phyloP scores from a whole-genome alignment of 2,797 vertebrate species.

The Cossypha caffra region DNA sequence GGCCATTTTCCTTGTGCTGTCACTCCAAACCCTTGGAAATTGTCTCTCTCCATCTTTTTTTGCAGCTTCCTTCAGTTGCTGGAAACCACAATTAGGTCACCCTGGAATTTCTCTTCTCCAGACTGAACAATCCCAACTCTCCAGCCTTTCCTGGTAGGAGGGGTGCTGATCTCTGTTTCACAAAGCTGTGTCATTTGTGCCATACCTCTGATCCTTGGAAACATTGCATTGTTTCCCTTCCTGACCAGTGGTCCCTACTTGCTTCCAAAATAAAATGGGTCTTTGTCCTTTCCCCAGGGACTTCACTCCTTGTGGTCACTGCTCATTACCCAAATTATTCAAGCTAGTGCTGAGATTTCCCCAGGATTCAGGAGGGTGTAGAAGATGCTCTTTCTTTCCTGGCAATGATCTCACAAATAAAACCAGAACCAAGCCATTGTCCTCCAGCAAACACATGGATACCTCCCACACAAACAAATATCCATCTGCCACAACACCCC shows the following conservation, averaged over 20 bases:
- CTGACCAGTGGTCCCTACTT: neutral
- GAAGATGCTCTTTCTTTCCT: accelerated
- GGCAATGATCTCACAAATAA: neutral
- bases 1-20: neutral
- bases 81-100: neutral
- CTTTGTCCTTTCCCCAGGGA: neutral
- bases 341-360: neutral
- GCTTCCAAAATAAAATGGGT: neutral
- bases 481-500: neutral
- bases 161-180: neutral
- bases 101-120: neutral
- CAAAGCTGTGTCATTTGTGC: neutral
- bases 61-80: neutral
- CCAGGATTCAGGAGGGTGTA: neutral
- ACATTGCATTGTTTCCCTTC: accelerated
- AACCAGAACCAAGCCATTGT: neutral
- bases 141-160: accelerated
- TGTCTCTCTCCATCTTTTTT: neutral
- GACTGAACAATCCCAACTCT: accelerated
- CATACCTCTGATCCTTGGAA: neutral
- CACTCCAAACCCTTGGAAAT: neutral
- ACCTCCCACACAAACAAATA: neutral
- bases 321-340: accelerated
- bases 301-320: neutral
- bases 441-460: neutral